Base-by-base conservation (phyloP, 1,140 invertebrate species). In the Leptopilina boulardi region DNA sequence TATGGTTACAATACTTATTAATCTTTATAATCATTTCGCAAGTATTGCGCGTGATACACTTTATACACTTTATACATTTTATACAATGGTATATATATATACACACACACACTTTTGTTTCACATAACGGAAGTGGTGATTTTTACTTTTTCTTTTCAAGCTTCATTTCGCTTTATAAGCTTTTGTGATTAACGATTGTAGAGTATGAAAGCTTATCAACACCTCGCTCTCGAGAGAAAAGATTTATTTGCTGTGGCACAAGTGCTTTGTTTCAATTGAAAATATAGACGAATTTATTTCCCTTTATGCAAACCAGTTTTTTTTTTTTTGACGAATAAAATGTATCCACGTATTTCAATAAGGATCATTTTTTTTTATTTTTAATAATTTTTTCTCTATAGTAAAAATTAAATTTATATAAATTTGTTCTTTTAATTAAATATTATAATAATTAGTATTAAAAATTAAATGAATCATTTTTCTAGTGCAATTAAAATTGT, bases 141-240 rank as follows among this genome's bases (percentile, higher is more conserved):
- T 66, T 66, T 13, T 21, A 66, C 21, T 66, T 66, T 66, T 66
- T 66, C 21, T 66, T 26, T 66, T 26, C 21, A 15, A 26, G 56
- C 56, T 66, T 66, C 56, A 66, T 66, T 66, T 10, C 21, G 56
- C 56, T 66, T 66, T 66, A 66, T 66, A 66, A 66, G 21, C 56
- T 66, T 66, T 15, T 66, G 56, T 66, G 56, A 66, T 66, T 66
- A 66, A 66, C 56, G 56, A 66, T 66, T 66, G 21, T 9, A 13
- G 56, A 66, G 56, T 66, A 66, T 66, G 56, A 66, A 66, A 66
- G 56, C 56, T 66, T 66, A 66, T 66, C 56, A 66, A 21, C 56
- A 66, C 21, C 56, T 59, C 54, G 11, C 56, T 21, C 21, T 30
- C 13, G 11, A 66, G 23, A 26, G 9, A 26, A 30, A 66, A 66